Evolutionary conservation across 1,140 invertebrate genomes (phyloP).

Genomic region (Dendroctonus ponderosae): DNA sequence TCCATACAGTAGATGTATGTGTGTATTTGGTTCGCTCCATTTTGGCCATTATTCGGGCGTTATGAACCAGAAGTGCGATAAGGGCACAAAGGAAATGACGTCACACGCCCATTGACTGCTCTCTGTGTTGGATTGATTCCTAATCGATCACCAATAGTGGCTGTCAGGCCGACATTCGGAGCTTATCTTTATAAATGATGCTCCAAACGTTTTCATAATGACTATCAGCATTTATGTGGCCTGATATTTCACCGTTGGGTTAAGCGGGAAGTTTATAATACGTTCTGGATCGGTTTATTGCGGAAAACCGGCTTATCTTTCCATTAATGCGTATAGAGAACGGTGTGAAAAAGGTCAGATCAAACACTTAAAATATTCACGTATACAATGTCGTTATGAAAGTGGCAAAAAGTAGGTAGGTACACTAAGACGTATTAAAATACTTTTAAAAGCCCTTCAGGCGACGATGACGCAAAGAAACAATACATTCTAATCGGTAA

Average conservation of each 20-base stretch:
- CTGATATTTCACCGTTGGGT: conserved; percentile 29
- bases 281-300: conserved; percentile 25
- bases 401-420: too few relatives aligned
- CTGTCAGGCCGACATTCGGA: conserved; percentile 43
- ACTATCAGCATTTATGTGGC: conserved; percentile 29
- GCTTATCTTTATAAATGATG: conserved; percentile 48
- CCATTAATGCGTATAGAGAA: conserved; percentile 16
- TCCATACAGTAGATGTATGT: conserved; percentile 23
- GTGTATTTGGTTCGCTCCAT: conserved; percentile 41
- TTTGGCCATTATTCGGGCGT: conserved; percentile 49
- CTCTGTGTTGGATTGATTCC: conserved; percentile 49
- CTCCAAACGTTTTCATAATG: conserved; percentile 38
- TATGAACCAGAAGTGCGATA: conserved; percentile 52
- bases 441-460: too few relatives aligned
- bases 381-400: too few relatives aligned
- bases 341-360: background rate
- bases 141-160: conserved; percentile 49
- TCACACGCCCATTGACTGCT: conserved; percentile 50
- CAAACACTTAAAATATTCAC: too few relatives aligned
- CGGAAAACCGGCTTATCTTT: conserved; percentile 30
- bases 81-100: conserved; percentile 51
- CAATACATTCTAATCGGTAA: too few relatives aligned
- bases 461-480: too few relatives aligned
- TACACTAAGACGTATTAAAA: too few relatives aligned
- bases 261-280: conserved; percentile 28